Evolutionary conservation across 2,113 vertebrate species (phyloP), one percentile per base, ranked within the genome.

Genomic region (Brachypteracias leptosomus): DNA sequence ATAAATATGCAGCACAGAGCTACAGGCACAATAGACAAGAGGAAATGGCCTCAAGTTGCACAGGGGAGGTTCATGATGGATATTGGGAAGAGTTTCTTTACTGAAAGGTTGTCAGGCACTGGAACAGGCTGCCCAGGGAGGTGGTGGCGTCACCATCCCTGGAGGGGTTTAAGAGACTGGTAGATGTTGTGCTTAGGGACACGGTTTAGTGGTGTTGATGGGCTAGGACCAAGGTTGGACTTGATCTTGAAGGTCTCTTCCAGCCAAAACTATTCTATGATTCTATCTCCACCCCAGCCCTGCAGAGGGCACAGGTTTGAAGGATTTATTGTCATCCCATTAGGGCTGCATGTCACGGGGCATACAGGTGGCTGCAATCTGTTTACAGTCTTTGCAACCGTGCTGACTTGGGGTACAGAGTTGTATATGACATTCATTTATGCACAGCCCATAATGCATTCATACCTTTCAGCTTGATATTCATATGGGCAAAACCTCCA

Each of bases 341-440:
- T 13, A 51, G 9, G 35, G 22, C 38, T 86, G 49, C 31, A 18
- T 8, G 44, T 16, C 17, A 3, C 3, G 36, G 10, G 40, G 46
- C 12, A 11, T 6, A 1, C 7, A 5, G 5, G 11, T 15, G 51
- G 40, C 38, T 59, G 3, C 4, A 20, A 12, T 19, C 7, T 2
- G 6, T 10, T 47, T 51, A 38, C 17, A 70, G 47, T 18, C 33
- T 49, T 38, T 4, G 3, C 22, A 59, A 5, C 14, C 28, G 14
- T 28, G 57, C 16, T 44, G 26, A 3, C 8, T 6, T 3, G 2
- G 13, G 46, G 52, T 33, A 38, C 38, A 26, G 62, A 17, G n/a
- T 9, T 67, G 46, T 33, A 21, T 25, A 13, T 11, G 28, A 6
- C 10, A 15, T 9, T 5, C 29, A 28, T 22, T 8, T 40, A 16